These are phyloP conservation scores for Otolemur garnettii DNA, from an alignment of 2,113 vertebrate species.

Conservation along the genomic window DNA sequence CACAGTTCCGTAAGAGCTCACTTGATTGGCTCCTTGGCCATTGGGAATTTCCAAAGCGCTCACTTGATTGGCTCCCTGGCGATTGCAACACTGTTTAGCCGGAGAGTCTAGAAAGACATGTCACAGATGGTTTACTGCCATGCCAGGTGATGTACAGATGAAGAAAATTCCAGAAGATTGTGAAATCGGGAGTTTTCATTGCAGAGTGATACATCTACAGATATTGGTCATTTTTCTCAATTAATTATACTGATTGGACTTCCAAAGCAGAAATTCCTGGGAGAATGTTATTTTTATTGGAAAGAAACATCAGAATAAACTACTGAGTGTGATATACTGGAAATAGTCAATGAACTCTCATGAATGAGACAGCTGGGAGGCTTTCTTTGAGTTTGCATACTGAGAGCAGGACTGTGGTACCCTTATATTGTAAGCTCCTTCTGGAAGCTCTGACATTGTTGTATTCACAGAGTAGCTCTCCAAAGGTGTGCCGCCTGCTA, in stretches of 20 bases:
- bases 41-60: no score
- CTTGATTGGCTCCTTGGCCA: background rate
- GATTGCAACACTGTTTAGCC: background rate
- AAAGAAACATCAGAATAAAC: background rate
- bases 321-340: background rate
- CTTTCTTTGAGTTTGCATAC: background rate
- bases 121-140: background rate
- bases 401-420: background rate
- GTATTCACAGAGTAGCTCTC: background rate
- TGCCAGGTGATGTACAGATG: background rate
- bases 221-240: background rate
- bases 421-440: rapidly evolving
- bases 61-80: background rate
- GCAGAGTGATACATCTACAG: background rate
- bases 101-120: background rate
- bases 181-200: background rate
- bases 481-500: background rate
- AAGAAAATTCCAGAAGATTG: background rate
- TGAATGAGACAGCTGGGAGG: background rate
- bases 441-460: rapidly evolving
- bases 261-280: background rate
- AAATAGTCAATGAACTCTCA: background rate
- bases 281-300: background rate
- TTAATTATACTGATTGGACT: background rate
- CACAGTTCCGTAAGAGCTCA: background rate